Evolutionary conservation across 2,888 invertebrate species (phyloP), one percentile per base, ranked within the genome.

Genomic region (Agonopterix alstromeriana): DNA sequence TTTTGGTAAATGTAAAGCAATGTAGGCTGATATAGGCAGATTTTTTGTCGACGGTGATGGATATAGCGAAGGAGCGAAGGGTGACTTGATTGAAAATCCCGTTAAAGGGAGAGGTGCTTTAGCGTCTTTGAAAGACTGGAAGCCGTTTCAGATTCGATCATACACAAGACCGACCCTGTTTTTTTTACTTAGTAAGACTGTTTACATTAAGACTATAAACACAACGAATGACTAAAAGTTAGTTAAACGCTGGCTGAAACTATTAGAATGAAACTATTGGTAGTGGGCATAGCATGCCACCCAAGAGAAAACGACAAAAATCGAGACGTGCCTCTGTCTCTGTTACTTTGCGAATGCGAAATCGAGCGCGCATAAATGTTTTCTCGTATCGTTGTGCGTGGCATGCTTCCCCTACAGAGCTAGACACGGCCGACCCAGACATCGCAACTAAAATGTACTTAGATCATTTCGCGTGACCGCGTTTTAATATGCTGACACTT

Each of bases 1-100:
- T 14, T 43, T 36, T 35, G 7, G 27, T 1, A 27, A 5, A 27
- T 27, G 27, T 27, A 27, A 27, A 61, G 58, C 57, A 55, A 50
- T 61, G 59, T 65, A 60, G 66, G 67, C 70, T 73, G 72, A 74
- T 72, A 71, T 68, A 77, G 70, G 76, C 71, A 76, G 68, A 73
- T 77, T 80, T 80, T 78, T 80, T 79, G 75, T 69, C 70, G 70
- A 73, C 73, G 70, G 64, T 68, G 77, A 80, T 73, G 71, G 70
- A 77, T 79, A 79, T 71, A 75, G 65, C 60, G 59, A 65, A 66
- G 66, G 58, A 67, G 67, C 62, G 61, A 64, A 67, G 62, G 64
- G 65, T 58, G 65, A 73, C 71, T 76, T 76, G 73, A 77, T 79
- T 77, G 76, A 77, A 78, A 79, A 73, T 70, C 67, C 61, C 61